These are phyloP conservation scores for Oligia latruncula DNA, from an alignment of 2,888 invertebrate species.

Conservation along the genomic window DNA sequence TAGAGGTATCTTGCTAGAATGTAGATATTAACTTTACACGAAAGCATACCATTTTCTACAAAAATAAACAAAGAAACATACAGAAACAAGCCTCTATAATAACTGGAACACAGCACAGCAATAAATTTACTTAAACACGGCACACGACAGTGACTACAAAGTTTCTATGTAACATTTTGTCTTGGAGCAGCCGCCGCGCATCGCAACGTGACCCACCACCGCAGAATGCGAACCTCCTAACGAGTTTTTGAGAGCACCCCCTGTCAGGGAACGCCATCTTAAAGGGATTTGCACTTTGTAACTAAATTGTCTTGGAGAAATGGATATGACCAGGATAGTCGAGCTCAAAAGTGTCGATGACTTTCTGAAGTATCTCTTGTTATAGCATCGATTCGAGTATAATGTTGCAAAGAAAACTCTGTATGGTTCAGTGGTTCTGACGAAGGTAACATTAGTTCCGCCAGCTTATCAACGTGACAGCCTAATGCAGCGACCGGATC, in stretches of 20 bases:
- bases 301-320: conserved; percentile 81
- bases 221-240: conserved; percentile 86
- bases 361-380: conserved; percentile 13
- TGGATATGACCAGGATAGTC: conserved; percentile 70
- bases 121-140: conserved; percentile 66
- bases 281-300: conserved; percentile 88
- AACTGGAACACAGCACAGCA: conserved; percentile 47
- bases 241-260: conserved; percentile 88
- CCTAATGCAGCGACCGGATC: conserved; percentile 68
- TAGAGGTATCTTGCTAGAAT: background rate
- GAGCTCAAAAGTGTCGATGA: conserved; percentile 38
- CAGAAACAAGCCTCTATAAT: conserved; percentile 39
- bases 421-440: background rate
- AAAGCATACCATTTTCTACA: background rate
- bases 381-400: conserved; percentile 10
- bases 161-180: conserved; percentile 82
- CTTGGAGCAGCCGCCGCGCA: conserved; percentile 73
- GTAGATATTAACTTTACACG: background rate
- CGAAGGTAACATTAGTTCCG: conserved; percentile 18
- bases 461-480: conserved; percentile 46
- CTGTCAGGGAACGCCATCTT: conserved; percentile 84
- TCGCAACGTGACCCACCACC: conserved; percentile 86
- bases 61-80: conserved; percentile 7
- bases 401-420: background rate
- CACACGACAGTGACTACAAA: conserved; percentile 71